These are phyloP conservation scores for Naso thynnoides DNA, from an alignment of 2,797 vertebrate species.

Conservation along the genomic window DNA sequence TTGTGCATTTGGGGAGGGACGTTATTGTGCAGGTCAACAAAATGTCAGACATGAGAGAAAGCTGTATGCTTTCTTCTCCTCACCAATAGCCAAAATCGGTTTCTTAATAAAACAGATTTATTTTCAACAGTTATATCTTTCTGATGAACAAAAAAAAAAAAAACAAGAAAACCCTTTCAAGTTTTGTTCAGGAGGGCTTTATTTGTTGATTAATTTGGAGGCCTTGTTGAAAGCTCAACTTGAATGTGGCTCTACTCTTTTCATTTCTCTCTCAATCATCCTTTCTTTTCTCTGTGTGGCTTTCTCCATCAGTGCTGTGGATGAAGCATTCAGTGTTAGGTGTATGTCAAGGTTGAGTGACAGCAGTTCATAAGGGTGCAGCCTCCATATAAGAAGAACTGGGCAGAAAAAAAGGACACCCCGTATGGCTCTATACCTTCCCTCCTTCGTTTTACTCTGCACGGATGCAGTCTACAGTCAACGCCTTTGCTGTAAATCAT, in stretches of 20 bases:
- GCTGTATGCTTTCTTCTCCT: background rate
- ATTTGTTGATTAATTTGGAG: background rate
- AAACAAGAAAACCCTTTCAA: too few species aligned
- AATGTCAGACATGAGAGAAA: background rate
- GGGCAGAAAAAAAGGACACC: background rate
- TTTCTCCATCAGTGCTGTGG: background rate
- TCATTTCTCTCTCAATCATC: background rate
- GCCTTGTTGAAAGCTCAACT: conserved; percentile 9
- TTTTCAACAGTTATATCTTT: too few species aligned
- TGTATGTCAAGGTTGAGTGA: conserved; percentile 7
- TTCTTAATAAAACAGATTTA: background rate
- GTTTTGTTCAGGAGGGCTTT: too few species aligned
- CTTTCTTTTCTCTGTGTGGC: background rate
- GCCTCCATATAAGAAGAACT: background rate
- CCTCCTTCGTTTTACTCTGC: background rate
- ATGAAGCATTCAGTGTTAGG: background rate
- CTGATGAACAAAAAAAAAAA: too few species aligned
- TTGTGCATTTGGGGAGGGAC: too few species aligned
- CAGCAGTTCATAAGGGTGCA: background rate
- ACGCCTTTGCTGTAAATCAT: background rate
- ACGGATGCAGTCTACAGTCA: background rate
- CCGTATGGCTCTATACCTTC: background rate
- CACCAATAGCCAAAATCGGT: background rate
- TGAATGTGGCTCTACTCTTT: background rate
- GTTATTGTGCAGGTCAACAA: background rate